Conservation (phyloP, 2,113 vertebrate species). For the Riparia riparia region DNA sequence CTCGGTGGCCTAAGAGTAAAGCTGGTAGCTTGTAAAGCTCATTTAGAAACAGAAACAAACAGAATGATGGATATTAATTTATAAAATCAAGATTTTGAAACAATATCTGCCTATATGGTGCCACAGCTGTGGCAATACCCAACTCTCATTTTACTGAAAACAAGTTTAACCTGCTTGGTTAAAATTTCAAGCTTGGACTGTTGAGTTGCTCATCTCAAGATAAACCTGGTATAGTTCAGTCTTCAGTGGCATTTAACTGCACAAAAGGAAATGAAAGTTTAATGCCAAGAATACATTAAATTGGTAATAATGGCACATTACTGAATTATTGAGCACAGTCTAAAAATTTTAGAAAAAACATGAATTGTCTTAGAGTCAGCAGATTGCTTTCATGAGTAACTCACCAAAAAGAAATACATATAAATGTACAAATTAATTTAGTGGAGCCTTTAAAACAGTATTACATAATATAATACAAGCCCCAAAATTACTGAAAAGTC, state of each 20-base stretch:
- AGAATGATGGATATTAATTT: not conserved
- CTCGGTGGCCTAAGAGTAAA: not conserved
- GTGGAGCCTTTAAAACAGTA: not conserved
- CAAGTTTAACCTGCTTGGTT: not conserved
- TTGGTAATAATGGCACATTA: not conserved
- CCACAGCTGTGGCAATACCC: not conserved
- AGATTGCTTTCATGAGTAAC: not conserved
- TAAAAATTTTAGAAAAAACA: constrained; percentile 25
- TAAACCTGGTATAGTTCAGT: not conserved
- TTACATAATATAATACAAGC: not conserved
- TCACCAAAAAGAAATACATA: not conserved
- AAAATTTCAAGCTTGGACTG: not conserved
- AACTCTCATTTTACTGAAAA: not conserved
- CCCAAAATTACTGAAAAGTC: not conserved
- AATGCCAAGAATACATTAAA: constrained; percentile 32
- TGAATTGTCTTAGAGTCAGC: not conserved
- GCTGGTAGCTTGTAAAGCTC: no score
- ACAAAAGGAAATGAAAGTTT: constrained; percentile 41
- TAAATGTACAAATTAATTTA: not conserved
- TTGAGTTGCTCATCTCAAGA: not conserved
- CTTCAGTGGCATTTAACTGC: constrained; percentile 26
- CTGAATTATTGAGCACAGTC: constrained; percentile 1
- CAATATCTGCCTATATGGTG: not conserved
- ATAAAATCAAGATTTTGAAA: not conserved
- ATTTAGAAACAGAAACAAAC: not conserved